These are phyloP conservation scores for Pollenia amentaria DNA, from an alignment of 2,888 invertebrate genomes.

Conservation along the genomic window DNA sequence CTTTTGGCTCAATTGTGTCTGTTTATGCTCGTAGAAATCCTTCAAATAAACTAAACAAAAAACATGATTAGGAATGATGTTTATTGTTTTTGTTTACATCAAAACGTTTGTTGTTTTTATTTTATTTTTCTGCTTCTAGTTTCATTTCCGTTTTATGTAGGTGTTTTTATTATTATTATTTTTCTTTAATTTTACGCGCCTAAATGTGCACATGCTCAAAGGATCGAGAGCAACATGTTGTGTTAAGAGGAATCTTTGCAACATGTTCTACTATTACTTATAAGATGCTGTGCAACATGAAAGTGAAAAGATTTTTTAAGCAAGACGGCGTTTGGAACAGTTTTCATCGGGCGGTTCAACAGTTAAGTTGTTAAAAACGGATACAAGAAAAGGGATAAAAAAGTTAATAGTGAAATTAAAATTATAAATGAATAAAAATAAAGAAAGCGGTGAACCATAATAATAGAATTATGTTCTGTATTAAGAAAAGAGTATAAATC, in stretches of 20 bases:
- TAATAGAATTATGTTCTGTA: too few species aligned
- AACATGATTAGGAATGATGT: conserved; percentile 34
- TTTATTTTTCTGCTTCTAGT: conserved; percentile 6
- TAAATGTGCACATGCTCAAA: conserved; percentile 40
- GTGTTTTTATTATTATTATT: conserved; percentile 28
- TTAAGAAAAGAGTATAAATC: neutral
- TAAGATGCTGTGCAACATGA: conserved; percentile 5
- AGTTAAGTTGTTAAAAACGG: conserved; percentile 45
- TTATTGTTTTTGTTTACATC: conserved; percentile 31
- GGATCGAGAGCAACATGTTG: conserved; percentile 36
- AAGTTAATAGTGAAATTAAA: neutral
- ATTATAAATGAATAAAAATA: neutral
- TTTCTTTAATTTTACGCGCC: conserved; percentile 24
- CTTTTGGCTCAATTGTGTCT: conserved; percentile 36
- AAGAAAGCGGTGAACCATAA: neutral
- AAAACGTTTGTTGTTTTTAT: conserved; percentile 19
- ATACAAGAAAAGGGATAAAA: neutral
- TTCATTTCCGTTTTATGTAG: conserved; percentile 12
- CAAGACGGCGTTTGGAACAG: conserved; percentile 51
- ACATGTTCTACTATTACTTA: conserved; percentile 21
- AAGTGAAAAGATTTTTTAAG: conserved; percentile 2
- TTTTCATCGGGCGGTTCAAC: conserved; percentile 43
- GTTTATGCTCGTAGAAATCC: conserved; percentile 46
- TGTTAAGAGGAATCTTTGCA: neutral
- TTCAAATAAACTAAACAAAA: conserved; percentile 49